Conservation (phyloP, 2,888 invertebrate genomes). For the Arge pagana region DNA sequence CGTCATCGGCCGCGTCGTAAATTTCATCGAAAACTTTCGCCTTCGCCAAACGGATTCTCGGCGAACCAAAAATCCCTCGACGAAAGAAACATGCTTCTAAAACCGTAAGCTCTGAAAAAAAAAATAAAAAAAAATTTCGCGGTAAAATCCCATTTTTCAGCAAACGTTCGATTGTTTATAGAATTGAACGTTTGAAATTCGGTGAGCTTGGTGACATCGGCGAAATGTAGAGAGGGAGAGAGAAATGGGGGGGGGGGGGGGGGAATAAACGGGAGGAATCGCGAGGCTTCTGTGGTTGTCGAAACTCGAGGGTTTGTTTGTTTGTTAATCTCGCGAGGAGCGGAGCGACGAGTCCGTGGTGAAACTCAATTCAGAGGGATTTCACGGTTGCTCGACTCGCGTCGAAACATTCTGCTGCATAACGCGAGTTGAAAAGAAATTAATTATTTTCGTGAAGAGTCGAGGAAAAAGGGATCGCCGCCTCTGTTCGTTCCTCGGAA, state of each 20-base stretch:
- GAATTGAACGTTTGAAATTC: too few species aligned
- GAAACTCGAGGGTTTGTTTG: conserved; percentile 12
- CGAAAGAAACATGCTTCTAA: too few species aligned
- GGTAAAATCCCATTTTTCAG: too few species aligned
- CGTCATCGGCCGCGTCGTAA: too few species aligned
- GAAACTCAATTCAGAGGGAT: conserved; percentile 25
- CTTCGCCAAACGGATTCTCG: too few species aligned
- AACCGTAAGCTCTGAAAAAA: too few species aligned
- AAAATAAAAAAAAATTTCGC: too few species aligned
- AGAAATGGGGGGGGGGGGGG: conserved; percentile 5
- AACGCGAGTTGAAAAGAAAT: conserved; percentile 25
- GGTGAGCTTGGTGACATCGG: too few species aligned
- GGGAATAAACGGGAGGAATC: conserved; percentile 25
- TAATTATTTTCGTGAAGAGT: conserved; percentile 25
- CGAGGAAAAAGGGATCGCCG: conserved; percentile 11
- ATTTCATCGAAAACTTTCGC: too few species aligned
- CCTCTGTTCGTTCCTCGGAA: conserved; percentile 8
- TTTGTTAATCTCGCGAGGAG: too few species aligned
- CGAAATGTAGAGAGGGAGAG: not conserved
- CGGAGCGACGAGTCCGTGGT: conserved; percentile 1
- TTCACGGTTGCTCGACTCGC: conserved; percentile 27
- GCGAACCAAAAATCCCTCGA: too few species aligned
- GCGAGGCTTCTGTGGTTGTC: conserved; percentile 19
- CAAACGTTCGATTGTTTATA: too few species aligned
- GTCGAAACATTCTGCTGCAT: conserved; percentile 26